A percentile compares a stretch with the other conserved stretches of the same genome.
Evolutionary conservation across 2,797 vertebrate species (phyloP).

Genomic region (Propithecus perrieri): DNA sequence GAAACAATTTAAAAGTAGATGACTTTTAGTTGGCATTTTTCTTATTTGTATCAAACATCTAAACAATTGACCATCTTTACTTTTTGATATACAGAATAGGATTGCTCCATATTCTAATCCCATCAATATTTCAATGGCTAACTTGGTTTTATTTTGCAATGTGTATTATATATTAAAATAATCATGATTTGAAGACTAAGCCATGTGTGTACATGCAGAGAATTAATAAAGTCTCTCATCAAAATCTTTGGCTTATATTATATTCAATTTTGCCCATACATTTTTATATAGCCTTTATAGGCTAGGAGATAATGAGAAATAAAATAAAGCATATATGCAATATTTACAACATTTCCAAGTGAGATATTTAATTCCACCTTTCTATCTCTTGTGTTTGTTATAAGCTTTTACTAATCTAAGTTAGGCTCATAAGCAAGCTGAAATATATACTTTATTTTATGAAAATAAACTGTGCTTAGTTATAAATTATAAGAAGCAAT

Average conservation of each 20-base stretch:
- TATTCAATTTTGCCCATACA: neutral
- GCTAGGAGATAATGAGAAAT: neutral
- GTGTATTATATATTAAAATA: neutral
- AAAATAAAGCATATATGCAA: neutral
- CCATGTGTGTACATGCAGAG: neutral
- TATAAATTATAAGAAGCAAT: neutral
- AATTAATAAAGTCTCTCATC: neutral
- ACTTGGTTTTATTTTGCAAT: conserved; percentile 54
- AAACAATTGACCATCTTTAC: neutral
- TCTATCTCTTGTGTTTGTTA: neutral
- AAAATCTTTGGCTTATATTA: neutral
- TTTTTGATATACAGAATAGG: conserved; percentile 39
- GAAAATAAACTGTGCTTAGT: neutral
- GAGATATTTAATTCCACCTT: neutral
- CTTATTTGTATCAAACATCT: neutral
- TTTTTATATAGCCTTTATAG: neutral
- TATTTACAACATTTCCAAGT: neutral
- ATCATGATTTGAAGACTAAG: conserved; percentile 33
- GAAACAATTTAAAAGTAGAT: neutral
- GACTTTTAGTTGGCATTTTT: neutral
- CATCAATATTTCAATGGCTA: neutral
- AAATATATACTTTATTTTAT: neutral
- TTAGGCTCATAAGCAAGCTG: conserved; percentile 19
- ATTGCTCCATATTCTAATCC: neutral
- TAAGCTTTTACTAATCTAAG: conserved; percentile 5